These are phyloP conservation scores for Lontra canadensis DNA, from an alignment of 2,113 vertebrate genomes.

Conservation along the genomic window DNA sequence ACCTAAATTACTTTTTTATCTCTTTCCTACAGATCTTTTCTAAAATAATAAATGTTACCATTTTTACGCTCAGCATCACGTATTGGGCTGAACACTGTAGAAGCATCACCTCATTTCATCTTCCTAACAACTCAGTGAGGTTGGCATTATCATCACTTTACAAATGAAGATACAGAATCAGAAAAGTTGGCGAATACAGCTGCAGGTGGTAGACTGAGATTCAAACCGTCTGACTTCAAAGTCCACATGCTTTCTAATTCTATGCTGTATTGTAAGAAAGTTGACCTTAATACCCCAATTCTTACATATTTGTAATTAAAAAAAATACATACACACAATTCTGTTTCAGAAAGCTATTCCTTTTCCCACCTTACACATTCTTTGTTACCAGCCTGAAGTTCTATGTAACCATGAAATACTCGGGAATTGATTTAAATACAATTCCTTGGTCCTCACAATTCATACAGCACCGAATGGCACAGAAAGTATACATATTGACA, in stretches of 20 bases:
- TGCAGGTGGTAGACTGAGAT: not conserved
- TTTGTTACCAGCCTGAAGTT: conserved; percentile 1
- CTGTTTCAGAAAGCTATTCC: conserved; percentile 23
- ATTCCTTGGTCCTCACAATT: not conserved
- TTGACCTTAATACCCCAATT: not conserved
- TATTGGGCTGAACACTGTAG: not conserved
- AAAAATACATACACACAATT: not conserved
- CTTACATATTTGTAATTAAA: conserved; percentile 19
- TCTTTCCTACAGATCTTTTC: not conserved
- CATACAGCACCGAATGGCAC: not conserved
- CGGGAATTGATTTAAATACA: not conserved
- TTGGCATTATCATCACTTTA: not conserved
- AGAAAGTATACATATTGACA: not conserved
- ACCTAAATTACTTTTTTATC: not conserved
- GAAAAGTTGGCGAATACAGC: not conserved
- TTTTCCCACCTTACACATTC: not conserved
- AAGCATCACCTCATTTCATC: not conserved
- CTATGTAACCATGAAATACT: conserved; percentile 11
- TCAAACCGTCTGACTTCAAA: conserved; percentile 5
- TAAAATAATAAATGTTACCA: conserved; percentile 9
- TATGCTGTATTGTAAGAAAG: not conserved
- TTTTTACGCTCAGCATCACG: not conserved
- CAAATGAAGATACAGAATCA: conserved; percentile 23
- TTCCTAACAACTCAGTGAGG: not conserved
- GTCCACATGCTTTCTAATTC: not conserved